Evolutionary conservation across 2,888 invertebrate species (phyloP).

Genomic region (Sialis fuliginosa): DNA sequence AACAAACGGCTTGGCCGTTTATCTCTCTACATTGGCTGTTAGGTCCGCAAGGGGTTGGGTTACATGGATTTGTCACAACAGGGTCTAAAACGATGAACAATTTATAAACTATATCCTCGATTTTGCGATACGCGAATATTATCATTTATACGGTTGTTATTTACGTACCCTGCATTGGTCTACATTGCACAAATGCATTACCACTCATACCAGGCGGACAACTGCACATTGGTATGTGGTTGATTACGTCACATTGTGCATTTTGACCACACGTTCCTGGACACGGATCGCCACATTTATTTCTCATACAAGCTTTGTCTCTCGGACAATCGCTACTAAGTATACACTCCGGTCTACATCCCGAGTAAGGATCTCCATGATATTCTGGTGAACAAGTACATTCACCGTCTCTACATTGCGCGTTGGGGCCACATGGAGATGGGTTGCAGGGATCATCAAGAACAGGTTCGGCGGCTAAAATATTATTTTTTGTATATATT

Average conservation of each 20-base stretch:
- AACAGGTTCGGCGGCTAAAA: slow-evolving; percentile 22
- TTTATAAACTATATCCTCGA: neutral
- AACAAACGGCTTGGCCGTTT: slow-evolving; percentile 52
- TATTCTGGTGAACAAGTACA: slow-evolving; percentile 63
- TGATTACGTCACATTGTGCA: slow-evolving; percentile 60
- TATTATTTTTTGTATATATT: neutral
- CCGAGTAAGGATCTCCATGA: slow-evolving; percentile 58
- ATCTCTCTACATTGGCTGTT: slow-evolving; percentile 49
- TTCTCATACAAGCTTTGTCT: slow-evolving; percentile 57
- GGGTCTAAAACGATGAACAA: slow-evolving; percentile 24
- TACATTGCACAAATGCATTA: slow-evolving; percentile 49
- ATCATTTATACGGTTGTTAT: too few relatives aligned
- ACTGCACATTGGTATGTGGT: slow-evolving; percentile 45
- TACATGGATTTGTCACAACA: slow-evolving; percentile 37
- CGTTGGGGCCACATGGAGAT: slow-evolving; percentile 59
- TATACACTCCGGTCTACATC: slow-evolving; percentile 68
- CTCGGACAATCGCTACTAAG: slow-evolving; percentile 60
- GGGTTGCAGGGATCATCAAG: slow-evolving; percentile 39
- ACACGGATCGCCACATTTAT: slow-evolving; percentile 73
- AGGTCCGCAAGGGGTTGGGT: slow-evolving; percentile 55
- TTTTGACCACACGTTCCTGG: slow-evolving; percentile 62
- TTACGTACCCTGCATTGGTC: slow-evolving; percentile 26
- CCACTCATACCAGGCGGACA: slow-evolving; percentile 42
- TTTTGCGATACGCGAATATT: neutral
- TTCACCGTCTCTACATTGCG: slow-evolving; percentile 49